Percentiles rank a stretch among this genome's conserved stretches.
These are phyloP conservation scores for Alitta virens DNA, from an alignment of 2,888 invertebrate species.

Conservation along the genomic window DNA sequence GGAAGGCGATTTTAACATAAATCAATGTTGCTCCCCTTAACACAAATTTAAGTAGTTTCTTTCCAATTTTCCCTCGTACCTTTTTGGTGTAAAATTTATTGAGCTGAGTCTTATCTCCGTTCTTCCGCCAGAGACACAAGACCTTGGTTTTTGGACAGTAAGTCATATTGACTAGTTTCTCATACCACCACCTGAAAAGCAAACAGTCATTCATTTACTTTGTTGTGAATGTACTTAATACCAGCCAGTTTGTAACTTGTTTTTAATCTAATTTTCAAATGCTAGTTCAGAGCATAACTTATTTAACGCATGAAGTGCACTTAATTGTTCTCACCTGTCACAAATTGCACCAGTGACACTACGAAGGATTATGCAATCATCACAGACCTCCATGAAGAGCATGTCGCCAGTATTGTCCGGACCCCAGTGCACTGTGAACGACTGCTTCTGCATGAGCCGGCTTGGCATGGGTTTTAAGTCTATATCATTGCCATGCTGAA, in stretches of 20 bases:
- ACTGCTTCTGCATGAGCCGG: conserved; percentile 90
- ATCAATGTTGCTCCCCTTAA: no score
- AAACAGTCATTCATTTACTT: no score
- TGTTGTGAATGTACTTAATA: no score
- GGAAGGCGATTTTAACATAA: no score
- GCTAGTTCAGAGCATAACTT: no score
- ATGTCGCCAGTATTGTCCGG: conserved; percentile 81
- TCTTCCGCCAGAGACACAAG: conserved; percentile 93
- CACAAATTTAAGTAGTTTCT: no score
- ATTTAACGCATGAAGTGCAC: no score
- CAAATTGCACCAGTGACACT: conserved; percentile 61
- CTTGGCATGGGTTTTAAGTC: conserved; percentile 94
- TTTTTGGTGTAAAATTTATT: conserved; percentile 99
- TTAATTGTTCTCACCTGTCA: conserved; percentile 36
- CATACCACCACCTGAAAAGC: conserved; percentile 85
- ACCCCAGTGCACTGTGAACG: conserved; percentile 96
- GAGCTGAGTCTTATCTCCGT: conserved; percentile 62
- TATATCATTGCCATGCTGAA: conserved; percentile 94
- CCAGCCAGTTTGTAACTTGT: no score
- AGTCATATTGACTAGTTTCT: conserved; percentile 97
- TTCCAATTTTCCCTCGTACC: conserved; percentile 66
- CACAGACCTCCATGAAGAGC: conserved; percentile 75
- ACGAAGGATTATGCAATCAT: conserved; percentile 73
- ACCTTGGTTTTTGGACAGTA: conserved; percentile 98
- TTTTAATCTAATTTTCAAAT: no score